Evolutionary conservation across 2,113 vertebrate species (phyloP).

Genomic region (Misgurnus mizolepis): DNA sequence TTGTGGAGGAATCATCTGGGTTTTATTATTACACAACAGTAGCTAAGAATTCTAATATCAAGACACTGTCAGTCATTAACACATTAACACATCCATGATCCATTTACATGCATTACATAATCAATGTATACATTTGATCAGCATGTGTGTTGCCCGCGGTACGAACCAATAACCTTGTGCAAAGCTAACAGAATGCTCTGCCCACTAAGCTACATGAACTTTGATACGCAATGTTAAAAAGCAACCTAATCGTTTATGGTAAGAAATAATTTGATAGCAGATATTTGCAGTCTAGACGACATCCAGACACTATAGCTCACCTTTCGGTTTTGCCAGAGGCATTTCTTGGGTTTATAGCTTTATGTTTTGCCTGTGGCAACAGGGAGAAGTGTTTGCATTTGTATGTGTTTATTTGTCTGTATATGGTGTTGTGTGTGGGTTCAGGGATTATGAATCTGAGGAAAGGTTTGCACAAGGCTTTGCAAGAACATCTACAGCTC

Average conservation of each 20-base stretch:
- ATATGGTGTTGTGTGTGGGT: conserved; percentile 15
- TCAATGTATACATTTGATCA: too few relatives aligned
- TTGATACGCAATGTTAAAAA: too few relatives aligned
- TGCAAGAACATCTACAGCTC: conserved; percentile 47
- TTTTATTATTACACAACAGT: conserved; percentile 6
- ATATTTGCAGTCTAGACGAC: conserved; percentile 27
- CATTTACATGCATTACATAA: background rate
- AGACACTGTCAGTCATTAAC: background rate
- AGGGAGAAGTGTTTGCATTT: conserved; percentile 36
- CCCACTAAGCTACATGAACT: too few relatives aligned
- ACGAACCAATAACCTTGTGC: too few relatives aligned
- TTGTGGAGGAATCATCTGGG: background rate
- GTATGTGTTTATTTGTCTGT: conserved; percentile 34
- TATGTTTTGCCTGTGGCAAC: conserved; percentile 48
- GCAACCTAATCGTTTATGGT: too few relatives aligned
- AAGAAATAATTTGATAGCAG: background rate
- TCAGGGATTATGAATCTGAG: conserved; percentile 18
- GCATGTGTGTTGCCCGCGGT: too few relatives aligned
- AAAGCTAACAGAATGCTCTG: too few relatives aligned
- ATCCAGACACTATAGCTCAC: conserved; percentile 28
- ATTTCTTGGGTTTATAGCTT: conserved; percentile 49
- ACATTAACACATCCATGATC: background rate
- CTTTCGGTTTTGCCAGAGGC: conserved; percentile 41
- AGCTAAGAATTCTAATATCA: background rate
- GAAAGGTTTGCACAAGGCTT: conserved; percentile 47